Base-by-base conservation (phyloP, 2,113 vertebrate genomes). In the Cromileptes altivelis region DNA sequence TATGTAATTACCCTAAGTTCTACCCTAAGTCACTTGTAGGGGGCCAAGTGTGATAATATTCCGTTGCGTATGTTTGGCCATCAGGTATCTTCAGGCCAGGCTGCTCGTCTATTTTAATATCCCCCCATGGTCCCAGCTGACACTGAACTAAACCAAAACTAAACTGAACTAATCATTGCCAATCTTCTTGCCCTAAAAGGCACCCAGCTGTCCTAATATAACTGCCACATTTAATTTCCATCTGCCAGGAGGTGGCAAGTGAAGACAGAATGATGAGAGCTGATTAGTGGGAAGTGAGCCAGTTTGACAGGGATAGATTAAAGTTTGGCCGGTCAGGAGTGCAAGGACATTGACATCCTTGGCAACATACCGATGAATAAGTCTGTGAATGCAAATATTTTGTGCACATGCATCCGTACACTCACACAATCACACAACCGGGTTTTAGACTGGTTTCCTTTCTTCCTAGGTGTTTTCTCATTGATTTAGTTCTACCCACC, bases 181-280 rank as follows among this genome's bases (percentile, higher is more conserved):
- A 89, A 88, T 91, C 81, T 81, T 62, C 82, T 81, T 85, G 63
- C 70, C 80, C 73, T 84, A 58, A 88, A 81, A 86, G 78, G 74
- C 62, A 7, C 69, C 69, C 75, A 52, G 72, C 82, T 81, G 73
- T 82, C 67, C 80, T 86, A 88, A 85, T 84, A 72, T 71, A 88
- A 81, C 88, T 86, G 89, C 88, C 92, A 85, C 82, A 57, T 85
- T 80, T 80, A 45, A 88, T 91, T 78, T 89, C 76, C 75, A 75
- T 92, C 88, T 86, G 85, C 80, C 85, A 78, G 70, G 80, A 88
- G 68, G 70, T 84, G 81, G 69, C 65, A 67, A 85, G 72, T 80
- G 53, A 85, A 76, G 74, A 83, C 21, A 4, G 77, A 85, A 64
- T 80, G 85, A 91, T 87, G 74, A 76, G 87, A 62, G 78, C 76